Base-by-base conservation (phyloP, 2,797 vertebrate species). In the Halcyon badia region DNA sequence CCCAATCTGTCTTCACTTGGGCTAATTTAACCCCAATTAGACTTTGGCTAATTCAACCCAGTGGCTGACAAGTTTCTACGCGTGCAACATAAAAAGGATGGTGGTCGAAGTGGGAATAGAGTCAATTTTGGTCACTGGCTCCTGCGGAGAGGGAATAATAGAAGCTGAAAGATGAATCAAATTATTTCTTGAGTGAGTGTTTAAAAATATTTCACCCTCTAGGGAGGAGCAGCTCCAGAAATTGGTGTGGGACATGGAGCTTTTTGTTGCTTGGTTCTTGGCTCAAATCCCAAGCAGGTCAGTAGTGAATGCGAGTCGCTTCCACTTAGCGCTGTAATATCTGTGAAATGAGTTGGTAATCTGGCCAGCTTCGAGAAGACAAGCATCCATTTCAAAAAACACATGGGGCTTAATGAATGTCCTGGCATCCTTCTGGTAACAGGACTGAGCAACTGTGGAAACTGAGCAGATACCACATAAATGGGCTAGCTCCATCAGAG, bases 201-300 rank as follows among this genome's bases (percentile, higher is more conserved):
- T 95, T 93, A 95, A 97, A 96, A 95, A 91, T 94, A 94, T 93
- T 86, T 81, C 77, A 57, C 25, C 25, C 80, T 76, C 91, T 56
- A 84, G 91, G 83, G 80, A 91, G 41, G 8, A 76, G 48, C 51
- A 88, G 66, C 70, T 91, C 90, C 77, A 86, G 60, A 97, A 91
- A 90, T 83, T 88, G 83, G 22, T 88, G 70, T 88, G 85, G 87
- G 77, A 95, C 76, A 16, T 48, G 13, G 72, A 82, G 76, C 58
- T 52, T 88, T 94, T 72, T 79, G 46, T 82, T 78, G 26, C 73
- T 78, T 83, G 76, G 42, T 86, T 92, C 73, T 92, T 85, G 89
- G 87, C 61, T 92, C 58, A 69, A 78, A 91, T 30, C 41, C 57
- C 72, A 61, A 71, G 78, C 46, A 82, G 58, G 87, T 82, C 87